Percentiles rank a stretch among this genome's conserved stretches.
Conservation (phyloP, 2,797 vertebrate genomes). For the Rhinichthys osculus region DNA sequence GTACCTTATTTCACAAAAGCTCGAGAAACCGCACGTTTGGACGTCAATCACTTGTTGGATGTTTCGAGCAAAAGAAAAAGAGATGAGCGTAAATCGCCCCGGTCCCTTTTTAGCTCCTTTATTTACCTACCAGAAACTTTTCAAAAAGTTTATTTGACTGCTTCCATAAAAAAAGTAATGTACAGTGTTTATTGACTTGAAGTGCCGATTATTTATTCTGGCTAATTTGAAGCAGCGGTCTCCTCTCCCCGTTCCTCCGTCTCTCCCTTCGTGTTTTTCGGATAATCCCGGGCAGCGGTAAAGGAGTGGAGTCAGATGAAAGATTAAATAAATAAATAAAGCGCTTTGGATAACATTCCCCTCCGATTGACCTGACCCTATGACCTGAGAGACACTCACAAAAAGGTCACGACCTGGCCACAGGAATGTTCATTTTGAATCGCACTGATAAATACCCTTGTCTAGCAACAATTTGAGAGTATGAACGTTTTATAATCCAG, state of each 20-base stretch:
- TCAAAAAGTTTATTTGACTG: constrained; percentile 76
- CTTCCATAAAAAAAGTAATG: constrained; percentile 59
- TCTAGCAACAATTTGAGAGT: neutral
- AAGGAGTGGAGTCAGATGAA: constrained; percentile 67
- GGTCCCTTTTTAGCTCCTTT: constrained; percentile 57
- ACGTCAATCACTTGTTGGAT: neutral
- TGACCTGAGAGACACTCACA: constrained; percentile 72
- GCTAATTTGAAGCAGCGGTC: constrained; percentile 82
- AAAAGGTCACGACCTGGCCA: constrained; percentile 71
- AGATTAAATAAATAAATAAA: constrained; percentile 84
- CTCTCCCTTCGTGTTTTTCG: constrained; percentile 41
- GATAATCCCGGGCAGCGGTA: constrained; percentile 74
- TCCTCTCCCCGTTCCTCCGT: constrained; percentile 38
- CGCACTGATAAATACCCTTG: constrained; percentile 16
- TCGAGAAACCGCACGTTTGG: neutral
- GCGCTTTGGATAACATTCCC: constrained; percentile 78
- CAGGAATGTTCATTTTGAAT: constrained; percentile 44
- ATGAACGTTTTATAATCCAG: neutral
- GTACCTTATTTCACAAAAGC: neutral
- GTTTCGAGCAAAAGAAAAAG: constrained; percentile 14
- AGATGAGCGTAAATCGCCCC: constrained; percentile 47
- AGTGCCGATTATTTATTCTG: constrained; percentile 78
- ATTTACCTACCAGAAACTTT: constrained; percentile 60
- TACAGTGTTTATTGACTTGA: constrained; percentile 73
- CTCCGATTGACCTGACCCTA: constrained; percentile 73